Evolutionary conservation across 2,113 vertebrate genomes (phyloP), one percentile per base, ranked within the genome.

Genomic region (Marcusenius ussheri): DNA sequence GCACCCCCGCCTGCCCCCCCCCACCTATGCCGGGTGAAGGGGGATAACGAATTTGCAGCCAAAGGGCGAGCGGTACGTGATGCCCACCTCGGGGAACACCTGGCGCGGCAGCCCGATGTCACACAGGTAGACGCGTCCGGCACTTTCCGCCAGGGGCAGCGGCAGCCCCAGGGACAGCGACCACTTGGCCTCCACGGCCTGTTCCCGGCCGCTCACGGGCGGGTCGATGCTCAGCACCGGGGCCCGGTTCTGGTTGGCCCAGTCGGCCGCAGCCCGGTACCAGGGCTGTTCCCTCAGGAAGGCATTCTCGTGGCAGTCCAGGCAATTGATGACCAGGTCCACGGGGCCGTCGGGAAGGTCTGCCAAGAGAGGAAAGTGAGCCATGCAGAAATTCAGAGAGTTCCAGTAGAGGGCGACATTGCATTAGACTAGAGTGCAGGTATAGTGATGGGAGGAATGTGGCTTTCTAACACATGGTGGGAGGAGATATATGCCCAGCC

Each of bases 21-120:
- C 9, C 3, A 4, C 2, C 93, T 97, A 99, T 21, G 97, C 96
- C 17, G 97, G 97, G 89, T 99, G 98, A 91, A 99, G 93, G 0
- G 98, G 98, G 91, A 99, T 99, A 93, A 99, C 98, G 0, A 99
- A 99, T 92, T 99, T 99, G 95, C 97, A 99, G 89, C 98, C 98
- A 0, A 99, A 99, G 9, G 98, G 98, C 0, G 98, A 99, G 94
- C 97, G 98, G 95, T 99, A 99, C 92, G 95, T 97, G 93, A 99
- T 98, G 90, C 98, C 98, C 92, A 98, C 98, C 92, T 99, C 98
- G 90, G 98, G 97, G 91, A 99, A 99, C 49, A 99, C 98, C 90
- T 98, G 97, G 90, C 97, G 96, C 31, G 98, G 98, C 62, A 99
- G 94, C 91, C 98, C 98, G 27, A 99, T 98, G 96, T 99, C 98